Percentiles rank a stretch among this genome's conserved stretches.
phyloP scores from a whole-genome alignment of 2,888 invertebrate species.

The Chalcosyrphus nemorum region DNA sequence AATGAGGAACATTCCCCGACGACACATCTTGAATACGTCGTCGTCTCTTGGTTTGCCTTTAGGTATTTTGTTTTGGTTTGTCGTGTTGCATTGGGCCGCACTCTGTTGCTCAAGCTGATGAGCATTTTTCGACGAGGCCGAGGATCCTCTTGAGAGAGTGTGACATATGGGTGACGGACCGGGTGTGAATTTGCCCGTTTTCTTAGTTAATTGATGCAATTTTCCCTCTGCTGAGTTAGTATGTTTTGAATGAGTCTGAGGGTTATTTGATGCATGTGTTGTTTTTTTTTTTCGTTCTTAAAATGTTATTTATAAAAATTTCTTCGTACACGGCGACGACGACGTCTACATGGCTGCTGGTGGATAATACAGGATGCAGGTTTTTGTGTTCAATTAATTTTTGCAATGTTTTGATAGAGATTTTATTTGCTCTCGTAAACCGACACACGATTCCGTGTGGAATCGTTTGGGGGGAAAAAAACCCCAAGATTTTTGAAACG shows the following conservation, averaged over 20 bases:
- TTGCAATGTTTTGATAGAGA: conserved; percentile 41
- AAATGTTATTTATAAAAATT: conserved; percentile 48
- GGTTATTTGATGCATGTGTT: conserved; percentile 44
- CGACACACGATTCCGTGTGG: not conserved
- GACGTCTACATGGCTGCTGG: conserved; percentile 52
- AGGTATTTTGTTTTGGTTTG: conserved; percentile 55
- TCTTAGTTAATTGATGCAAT: conserved; percentile 65
- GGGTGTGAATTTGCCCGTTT: conserved; percentile 68
- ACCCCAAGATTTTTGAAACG: not conserved
- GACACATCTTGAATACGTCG: conserved; percentile 64
- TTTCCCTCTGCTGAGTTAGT: conserved; percentile 38
- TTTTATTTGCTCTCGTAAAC: not conserved
- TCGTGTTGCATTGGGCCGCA: conserved; percentile 39
- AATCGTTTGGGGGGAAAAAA: not conserved
- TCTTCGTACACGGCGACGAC: not conserved
- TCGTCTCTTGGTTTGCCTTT: conserved; percentile 23
- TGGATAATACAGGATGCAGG: conserved; percentile 32
- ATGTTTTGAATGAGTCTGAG: conserved; percentile 62
- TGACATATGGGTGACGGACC: conserved; percentile 70
- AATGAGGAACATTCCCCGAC: conserved; percentile 67
- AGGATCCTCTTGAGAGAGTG: conserved; percentile 20
- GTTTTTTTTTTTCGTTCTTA: conserved; percentile 19
- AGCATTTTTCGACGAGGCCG: not conserved
- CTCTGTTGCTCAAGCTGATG: not conserved
- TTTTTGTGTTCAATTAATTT: conserved; percentile 58